Percentiles rank a stretch among this genome's conserved stretches.
These are phyloP conservation scores for Cetonia aurata DNA, from an alignment of 2,888 invertebrate species.

Conservation along the genomic window DNA sequence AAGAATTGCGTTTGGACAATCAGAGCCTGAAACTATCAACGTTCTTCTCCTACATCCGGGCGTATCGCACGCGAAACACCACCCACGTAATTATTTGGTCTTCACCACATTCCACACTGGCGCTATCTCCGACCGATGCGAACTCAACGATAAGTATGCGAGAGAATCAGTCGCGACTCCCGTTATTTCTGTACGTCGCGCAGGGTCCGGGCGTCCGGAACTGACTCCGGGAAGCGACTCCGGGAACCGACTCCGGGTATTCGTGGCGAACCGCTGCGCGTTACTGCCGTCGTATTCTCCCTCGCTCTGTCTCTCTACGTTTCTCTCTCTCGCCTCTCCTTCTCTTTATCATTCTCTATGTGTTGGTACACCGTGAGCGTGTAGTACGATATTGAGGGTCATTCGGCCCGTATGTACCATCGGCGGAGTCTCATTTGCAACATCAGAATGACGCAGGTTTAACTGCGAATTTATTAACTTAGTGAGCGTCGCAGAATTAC, in stretches of 20 bases:
- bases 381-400: conserved; percentile 34
- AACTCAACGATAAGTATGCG: conserved; percentile 39
- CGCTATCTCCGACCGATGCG: conserved; percentile 29
- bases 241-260: conserved; percentile 43
- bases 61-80: conserved; percentile 15
- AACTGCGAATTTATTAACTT: conserved; percentile 36
- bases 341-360: conserved; percentile 37
- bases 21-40: conserved; percentile 69
- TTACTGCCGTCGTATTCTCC: conserved; percentile 39
- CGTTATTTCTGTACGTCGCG: conserved; percentile 47
- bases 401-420: conserved; percentile 17
- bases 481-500: conserved; percentile 6
- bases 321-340: conserved; percentile 41
- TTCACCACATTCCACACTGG: conserved; percentile 22
- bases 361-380: conserved; percentile 26
- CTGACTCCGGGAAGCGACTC: conserved; percentile 41
- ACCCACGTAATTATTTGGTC: conserved; percentile 6
- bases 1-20: conserved; percentile 81
- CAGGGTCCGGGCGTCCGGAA: conserved; percentile 46
- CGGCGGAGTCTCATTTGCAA: conserved; percentile 25
- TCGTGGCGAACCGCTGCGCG: conserved; percentile 45
- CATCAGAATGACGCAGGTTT: conserved; percentile 26
- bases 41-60: neutral
- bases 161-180: conserved; percentile 34
- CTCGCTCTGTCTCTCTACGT: conserved; percentile 38